Percentiles rank a stretch among this genome's conserved stretches.
These are phyloP conservation scores for Dioctria rufipes DNA, from an alignment of 2,888 invertebrate genomes.

Conservation along the genomic window DNA sequence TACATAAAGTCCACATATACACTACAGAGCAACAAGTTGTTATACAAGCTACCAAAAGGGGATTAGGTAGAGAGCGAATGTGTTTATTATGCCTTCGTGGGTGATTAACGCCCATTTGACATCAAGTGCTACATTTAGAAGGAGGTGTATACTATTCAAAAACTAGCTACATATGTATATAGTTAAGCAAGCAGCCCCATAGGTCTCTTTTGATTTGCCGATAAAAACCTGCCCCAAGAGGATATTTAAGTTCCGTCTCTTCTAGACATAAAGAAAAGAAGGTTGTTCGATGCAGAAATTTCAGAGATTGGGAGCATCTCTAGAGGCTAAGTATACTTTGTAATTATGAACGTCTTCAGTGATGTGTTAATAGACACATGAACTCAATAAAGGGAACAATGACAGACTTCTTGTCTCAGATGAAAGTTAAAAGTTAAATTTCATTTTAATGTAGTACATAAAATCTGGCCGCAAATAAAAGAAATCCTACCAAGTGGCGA, in stretches of 20 bases:
- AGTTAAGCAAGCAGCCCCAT: background rate
- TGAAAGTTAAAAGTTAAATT: background rate
- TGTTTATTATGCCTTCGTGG: constrained; percentile 55
- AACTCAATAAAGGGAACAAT: background rate
- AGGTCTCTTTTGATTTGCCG: constrained; percentile 4
- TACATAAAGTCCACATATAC: background rate
- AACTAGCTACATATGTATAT: background rate
- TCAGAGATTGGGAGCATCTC: background rate
- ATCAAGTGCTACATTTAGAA: constrained; percentile 38
- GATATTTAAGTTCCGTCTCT: background rate
- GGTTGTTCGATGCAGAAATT: background rate
- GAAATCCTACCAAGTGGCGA: background rate
- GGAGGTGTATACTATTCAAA: constrained; percentile 12
- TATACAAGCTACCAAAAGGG: background rate
- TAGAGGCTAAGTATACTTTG: background rate
- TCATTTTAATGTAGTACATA: background rate
- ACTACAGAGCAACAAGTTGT: constrained; percentile 25
- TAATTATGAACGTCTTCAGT: background rate
- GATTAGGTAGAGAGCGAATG: background rate
- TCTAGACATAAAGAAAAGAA: background rate
- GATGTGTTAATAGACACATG: background rate
- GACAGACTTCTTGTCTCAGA: background rate
- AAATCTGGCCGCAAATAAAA: background rate
- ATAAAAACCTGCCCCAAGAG: constrained; percentile 1
- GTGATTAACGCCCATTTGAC: constrained; percentile 54